Evolutionary conservation across 2,113 vertebrate genomes (phyloP), one percentile per base, ranked within the genome.

Genomic region (Rhinolophus ferrumequinum): DNA sequence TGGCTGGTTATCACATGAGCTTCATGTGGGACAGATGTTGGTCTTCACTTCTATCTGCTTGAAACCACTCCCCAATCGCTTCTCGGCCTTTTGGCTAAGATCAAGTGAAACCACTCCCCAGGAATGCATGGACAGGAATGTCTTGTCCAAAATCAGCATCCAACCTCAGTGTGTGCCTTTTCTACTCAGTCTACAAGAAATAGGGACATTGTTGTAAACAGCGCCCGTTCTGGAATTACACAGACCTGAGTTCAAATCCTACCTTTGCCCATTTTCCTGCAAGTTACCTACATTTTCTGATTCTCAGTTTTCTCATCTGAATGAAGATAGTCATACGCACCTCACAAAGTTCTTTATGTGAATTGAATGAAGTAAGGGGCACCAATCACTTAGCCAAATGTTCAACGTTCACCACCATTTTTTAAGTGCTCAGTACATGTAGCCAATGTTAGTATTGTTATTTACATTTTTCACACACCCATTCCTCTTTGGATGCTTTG

Each of bases 181-280:
- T 58, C 16, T n/a, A 8, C 30, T 70, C 13, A 6, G 35, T 62
- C 58, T 41, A 8, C 80, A 80, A 81, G 64, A 88, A 82, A 62
- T 1, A 44, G 13, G 47, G 50, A 3, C 26, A 13, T 21, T 4
- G 0, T 8, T 47, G 47, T 52, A n/a, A n/a, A 69, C 0, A 8
- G 72, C 22, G n/a, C 50, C 64, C 64, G 24, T 33, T 84, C 33
- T 33, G 60, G 54, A 77, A 52, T 83, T 22, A 76, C 58, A 75
- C 8, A 77, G 22, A 84, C n/a, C 24, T 60, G 64, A 56, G 24
- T 77, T 93, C 73, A 79, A 38, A 92, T 86, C 79, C 19, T n/a
- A 33, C 8, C 9, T 73, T 35, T 26, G 38, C n/a, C n/a, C 62
- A 26, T 56, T 80, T 54, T 21, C 21, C 54, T 75, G 62, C 33